phyloP scores from a whole-genome alignment of 2,797 vertebrate genomes.

The Acanthis flammea region DNA sequence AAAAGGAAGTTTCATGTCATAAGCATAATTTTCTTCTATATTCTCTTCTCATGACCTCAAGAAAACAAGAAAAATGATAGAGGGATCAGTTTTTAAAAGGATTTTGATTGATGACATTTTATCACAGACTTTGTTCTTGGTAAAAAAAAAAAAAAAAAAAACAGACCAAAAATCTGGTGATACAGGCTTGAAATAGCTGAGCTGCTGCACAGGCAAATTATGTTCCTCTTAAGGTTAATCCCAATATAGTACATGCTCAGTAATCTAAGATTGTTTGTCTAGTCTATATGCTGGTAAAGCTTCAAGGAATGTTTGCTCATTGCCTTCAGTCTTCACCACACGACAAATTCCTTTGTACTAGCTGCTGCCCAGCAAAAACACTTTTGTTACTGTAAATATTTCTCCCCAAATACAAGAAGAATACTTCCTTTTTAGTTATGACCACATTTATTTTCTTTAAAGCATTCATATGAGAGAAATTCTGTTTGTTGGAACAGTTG shows the following conservation, averaged over 20 bases:
- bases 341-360: background rate
- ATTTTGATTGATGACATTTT: background rate
- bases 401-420: background rate
- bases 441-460: conserved; percentile 4
- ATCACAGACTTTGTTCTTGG: background rate
- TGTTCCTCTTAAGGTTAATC: background rate
- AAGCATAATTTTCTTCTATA: background rate
- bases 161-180: background rate
- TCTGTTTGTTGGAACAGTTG: conserved; percentile 30
- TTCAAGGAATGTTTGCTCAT: background rate
- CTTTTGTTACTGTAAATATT: background rate
- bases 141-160: background rate
- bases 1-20: background rate
- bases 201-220: background rate
- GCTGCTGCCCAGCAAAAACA: background rate
- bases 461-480: background rate
- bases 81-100: background rate
- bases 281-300: background rate
- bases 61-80: background rate
- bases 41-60: background rate
- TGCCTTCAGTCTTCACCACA: background rate
- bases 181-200: background rate
- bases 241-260: rapidly evolving
- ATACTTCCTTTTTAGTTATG: background rate
- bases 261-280: background rate